Percentiles rank a stretch among this genome's conserved stretches.
Evolutionary conservation across 2,797 vertebrate species (phyloP).

Genomic region (Cottoperca gobio): DNA sequence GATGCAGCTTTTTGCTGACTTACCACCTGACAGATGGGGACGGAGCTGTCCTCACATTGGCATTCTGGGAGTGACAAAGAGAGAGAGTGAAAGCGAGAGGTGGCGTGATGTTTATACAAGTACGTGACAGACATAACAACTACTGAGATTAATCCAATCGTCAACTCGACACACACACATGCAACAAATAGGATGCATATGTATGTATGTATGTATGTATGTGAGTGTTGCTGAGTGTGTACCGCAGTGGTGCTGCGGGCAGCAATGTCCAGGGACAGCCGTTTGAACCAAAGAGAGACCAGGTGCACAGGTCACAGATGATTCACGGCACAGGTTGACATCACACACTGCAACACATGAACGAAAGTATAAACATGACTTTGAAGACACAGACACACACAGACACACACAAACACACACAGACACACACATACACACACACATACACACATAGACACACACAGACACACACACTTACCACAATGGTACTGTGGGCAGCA

Average conservation of each 20-base stretch:
- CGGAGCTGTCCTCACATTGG: conserved; percentile 88
- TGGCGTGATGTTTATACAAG: conserved; percentile 41
- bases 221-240: conserved; percentile 60
- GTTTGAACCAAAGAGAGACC: conserved; percentile 89
- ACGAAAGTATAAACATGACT: conserved; percentile 20
- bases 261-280: conserved; percentile 87
- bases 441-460: background rate
- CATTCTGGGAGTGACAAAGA: conserved; percentile 86
- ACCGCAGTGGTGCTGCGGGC: conserved; percentile 93
- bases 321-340: conserved; percentile 88
- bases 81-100: conserved; percentile 38
- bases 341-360: conserved; percentile 89
- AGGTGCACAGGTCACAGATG: conserved; percentile 86
- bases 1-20: conserved; percentile 78
- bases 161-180: conserved; percentile 15
- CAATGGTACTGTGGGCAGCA: conserved; percentile 96
- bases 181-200: conserved; percentile 18
- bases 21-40: conserved; percentile 90
- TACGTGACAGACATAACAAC: conserved; percentile 41
- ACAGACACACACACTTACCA: conserved; percentile 79
- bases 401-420: background rate
- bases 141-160: conserved; percentile 15
- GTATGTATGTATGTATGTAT: conserved; percentile 22
- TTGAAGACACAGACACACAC: conserved; percentile 9
- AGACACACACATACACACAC: background rate